Evolutionary conservation across 2,113 vertebrate species (phyloP), one percentile per base, ranked within the genome.

Genomic region (Madoqua kirkii): DNA sequence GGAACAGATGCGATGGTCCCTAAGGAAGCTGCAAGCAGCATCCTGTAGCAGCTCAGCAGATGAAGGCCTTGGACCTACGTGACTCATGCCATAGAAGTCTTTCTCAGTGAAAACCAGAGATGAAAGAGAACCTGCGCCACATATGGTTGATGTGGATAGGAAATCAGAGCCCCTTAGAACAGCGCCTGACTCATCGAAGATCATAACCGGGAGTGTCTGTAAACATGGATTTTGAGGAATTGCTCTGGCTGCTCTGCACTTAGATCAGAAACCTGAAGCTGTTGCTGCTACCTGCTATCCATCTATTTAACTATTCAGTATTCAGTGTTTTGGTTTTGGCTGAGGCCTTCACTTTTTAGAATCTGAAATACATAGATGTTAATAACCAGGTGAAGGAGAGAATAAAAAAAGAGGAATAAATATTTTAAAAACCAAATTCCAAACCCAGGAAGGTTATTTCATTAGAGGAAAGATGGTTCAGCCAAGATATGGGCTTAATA

Each of bases 311-410:
- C 79, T 78, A 7, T 12, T 52, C 33, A 74, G 81, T 64, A 87
- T 55, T 89, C 60, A 71, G 33, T 62, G 67, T 59, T 43, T 50
- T 31, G 7, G 12, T 71, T 91, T 95, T 52, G 62, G 89, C 62
- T 55, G 57, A 48, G n/a, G 57, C n/a, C 87, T 86, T 83, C 40
- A 90, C 25, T 64, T 97, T 89, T 67, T 84, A 52, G 17, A 89
- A 84, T 96, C 8, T 84, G 79, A 95, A 96, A 83, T 74, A 91
- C 50, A 78, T 31, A 89, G 55, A 91, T 89, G 64, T 64, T 98
- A 96, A 87, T 93, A 93, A 91, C 52, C 74, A 87, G 57, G 57
- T 64, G 74, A 82, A 81, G 21, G 64, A 81, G 9, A 25, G 40
- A 5, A 7, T 36, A 55, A 52, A 36, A 36, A 86, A n/a, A 55